These are phyloP conservation scores for Dryoscopus gambensis DNA, from an alignment of 2,113 vertebrate species.

Conservation along the genomic window DNA sequence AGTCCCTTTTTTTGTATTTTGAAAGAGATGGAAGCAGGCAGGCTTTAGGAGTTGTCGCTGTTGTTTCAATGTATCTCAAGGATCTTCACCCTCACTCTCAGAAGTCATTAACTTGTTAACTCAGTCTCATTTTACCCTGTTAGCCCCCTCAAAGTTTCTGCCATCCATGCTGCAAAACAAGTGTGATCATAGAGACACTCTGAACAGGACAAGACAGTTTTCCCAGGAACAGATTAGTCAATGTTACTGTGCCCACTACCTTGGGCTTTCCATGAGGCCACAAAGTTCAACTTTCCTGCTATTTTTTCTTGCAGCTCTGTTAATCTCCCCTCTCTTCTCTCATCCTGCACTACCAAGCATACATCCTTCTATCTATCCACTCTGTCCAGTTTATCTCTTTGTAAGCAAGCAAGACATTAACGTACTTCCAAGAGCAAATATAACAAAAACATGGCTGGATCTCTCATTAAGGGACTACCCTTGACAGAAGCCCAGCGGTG, in stretches of 20 bases:
- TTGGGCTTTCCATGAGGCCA: background rate
- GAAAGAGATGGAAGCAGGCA: background rate
- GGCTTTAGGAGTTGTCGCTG: background rate
- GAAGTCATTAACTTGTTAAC: background rate
- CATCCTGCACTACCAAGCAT: background rate
- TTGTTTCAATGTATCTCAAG: background rate
- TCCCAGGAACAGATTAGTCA: background rate
- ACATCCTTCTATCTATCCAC: background rate
- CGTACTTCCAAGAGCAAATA: background rate
- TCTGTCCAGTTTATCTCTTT: background rate
- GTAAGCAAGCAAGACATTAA: background rate
- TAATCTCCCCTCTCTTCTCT: background rate
- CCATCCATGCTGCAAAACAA: background rate
- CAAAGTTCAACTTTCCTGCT: background rate
- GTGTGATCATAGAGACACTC: background rate
- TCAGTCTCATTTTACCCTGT: background rate
- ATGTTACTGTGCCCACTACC: background rate
- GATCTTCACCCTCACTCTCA: background rate
- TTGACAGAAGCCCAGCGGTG: background rate
- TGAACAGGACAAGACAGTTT: background rate
- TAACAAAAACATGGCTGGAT: background rate
- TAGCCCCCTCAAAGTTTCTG: background rate
- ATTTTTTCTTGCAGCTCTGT: background rate
- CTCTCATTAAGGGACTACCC: background rate
- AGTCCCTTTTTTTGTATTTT: background rate